These are phyloP conservation scores for Etia nguti DNA, from an alignment of 2,113 vertebrate species.

Conservation along the genomic window DNA sequence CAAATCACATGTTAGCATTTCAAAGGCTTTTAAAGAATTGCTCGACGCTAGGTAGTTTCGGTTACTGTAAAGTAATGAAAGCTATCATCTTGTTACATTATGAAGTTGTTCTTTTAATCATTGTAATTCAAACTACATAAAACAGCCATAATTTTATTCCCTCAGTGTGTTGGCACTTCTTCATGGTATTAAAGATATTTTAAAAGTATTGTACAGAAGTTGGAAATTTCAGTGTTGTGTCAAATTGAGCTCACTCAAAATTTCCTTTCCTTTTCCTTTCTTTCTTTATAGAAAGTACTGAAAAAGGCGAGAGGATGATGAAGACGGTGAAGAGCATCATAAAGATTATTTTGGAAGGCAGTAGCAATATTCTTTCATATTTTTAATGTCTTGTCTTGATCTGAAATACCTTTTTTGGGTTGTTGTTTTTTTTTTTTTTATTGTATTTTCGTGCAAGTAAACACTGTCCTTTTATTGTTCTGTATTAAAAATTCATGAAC, in stretches of 20 bases:
- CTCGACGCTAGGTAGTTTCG: neutral
- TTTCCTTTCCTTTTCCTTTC: neutral
- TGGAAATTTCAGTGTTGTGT: neutral
- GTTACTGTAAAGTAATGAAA: neutral
- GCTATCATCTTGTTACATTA: neutral
- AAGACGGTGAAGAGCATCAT: accelerated
- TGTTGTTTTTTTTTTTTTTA: no score
- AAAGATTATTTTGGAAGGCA: neutral
- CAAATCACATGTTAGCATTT: accelerated
- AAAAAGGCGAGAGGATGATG: constrained; percentile 64
- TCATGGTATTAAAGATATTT: neutral
- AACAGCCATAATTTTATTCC: neutral
- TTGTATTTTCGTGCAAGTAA: neutral
- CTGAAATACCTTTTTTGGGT: neutral
- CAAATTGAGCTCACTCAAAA: neutral
- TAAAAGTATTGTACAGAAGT: neutral
- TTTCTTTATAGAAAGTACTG: constrained; percentile 50
- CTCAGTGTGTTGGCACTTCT: neutral
- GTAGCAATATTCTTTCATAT: neutral
- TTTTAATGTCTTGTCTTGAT: neutral
- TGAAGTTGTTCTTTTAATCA: neutral
- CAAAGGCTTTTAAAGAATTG: neutral
- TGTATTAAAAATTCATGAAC: neutral
- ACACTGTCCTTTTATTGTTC: neutral
- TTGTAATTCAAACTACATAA: neutral